Percentiles rank a stretch among this genome's conserved stretches.
These are phyloP conservation scores for Solenopsis fugax DNA, from an alignment of 1,140 invertebrate genomes.

Conservation along the genomic window DNA sequence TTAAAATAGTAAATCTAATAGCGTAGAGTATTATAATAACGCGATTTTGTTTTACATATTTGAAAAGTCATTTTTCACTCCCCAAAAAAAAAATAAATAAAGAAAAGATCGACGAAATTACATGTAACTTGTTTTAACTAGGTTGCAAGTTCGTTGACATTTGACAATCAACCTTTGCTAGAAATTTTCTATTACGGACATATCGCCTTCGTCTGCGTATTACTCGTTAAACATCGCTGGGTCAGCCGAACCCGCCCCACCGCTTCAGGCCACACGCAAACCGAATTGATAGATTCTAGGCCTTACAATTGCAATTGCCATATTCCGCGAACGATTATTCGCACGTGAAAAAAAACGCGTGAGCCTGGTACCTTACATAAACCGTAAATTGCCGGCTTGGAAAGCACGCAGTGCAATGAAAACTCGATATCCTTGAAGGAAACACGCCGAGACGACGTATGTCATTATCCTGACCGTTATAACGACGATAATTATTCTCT, in stretches of 20 bases:
- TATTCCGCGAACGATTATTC: conserved; percentile 47
- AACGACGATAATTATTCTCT: conserved; percentile 68
- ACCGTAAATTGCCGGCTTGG: conserved; percentile 49
- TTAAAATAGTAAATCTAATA: neutral
- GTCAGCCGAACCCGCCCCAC: neutral
- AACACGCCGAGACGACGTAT: neutral
- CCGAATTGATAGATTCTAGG: conserved; percentile 11
- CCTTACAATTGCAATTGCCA: conserved; percentile 12
- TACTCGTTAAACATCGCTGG: conserved; percentile 14
- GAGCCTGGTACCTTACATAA: neutral
- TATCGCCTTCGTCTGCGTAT: neutral
- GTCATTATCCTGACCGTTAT: conserved; percentile 59
- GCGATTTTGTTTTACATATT: neutral
- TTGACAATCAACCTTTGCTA: neutral
- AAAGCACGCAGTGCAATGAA: conserved; percentile 39
- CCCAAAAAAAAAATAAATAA: too few relatives aligned
- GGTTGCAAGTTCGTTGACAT: neutral
- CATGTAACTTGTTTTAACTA: neutral
- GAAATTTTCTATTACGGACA: neutral
- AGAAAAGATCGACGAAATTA: neutral
- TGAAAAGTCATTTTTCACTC: neutral
- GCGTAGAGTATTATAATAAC: neutral
- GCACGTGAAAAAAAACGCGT: neutral
- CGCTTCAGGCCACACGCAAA: neutral
- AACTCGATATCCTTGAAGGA: conserved; percentile 71